Conservation (phyloP, 2,888 invertebrate genomes). For the Arctia plantaginis region DNA sequence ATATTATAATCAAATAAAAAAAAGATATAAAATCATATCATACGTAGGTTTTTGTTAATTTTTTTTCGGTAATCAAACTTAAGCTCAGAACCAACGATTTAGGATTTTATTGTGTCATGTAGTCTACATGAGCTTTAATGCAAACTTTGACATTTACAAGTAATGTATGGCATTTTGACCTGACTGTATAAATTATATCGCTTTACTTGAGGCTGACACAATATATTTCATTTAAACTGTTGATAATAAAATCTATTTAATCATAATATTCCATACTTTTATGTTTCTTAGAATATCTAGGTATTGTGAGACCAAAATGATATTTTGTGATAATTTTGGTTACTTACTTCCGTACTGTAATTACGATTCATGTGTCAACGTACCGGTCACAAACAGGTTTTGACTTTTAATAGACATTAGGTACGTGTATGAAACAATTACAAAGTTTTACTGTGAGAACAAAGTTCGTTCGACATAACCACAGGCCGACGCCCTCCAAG, state of each 20-base stretch:
- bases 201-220: neutral
- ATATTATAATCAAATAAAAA: no score
- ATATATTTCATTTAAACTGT: neutral
- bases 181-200: neutral
- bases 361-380: constrained; percentile 50
- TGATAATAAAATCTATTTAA: neutral
- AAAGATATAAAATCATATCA: neutral
- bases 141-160: neutral
- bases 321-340: constrained; percentile 20
- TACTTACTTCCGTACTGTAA: constrained; percentile 46
- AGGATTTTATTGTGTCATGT: neutral
- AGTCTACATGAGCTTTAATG: neutral
- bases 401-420: constrained; percentile 60
- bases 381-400: constrained; percentile 59
- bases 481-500: constrained; percentile 58
- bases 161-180: neutral
- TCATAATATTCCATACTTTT: neutral
- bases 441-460: constrained; percentile 67
- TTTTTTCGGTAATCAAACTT: neutral
- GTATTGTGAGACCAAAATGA: neutral
- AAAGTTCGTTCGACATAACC: constrained; percentile 60
- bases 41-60: neutral
- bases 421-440: constrained; percentile 66
- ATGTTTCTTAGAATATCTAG: neutral
- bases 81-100: neutral